Conservation (phyloP, 2,113 vertebrate species). For the Rattus rattus region DNA sequence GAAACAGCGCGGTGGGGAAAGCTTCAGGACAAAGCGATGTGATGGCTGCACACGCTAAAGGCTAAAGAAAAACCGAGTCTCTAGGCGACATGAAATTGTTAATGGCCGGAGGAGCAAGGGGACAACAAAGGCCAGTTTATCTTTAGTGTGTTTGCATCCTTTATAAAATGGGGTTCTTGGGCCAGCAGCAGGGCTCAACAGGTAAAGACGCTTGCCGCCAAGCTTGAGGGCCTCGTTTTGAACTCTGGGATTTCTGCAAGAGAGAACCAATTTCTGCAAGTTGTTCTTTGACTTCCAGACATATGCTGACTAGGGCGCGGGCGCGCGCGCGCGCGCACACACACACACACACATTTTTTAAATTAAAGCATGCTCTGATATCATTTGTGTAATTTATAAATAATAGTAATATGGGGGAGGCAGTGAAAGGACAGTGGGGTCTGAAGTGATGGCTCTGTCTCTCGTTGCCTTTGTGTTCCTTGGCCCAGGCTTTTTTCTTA, state of each 20-base stretch:
- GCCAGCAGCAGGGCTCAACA: neutral
- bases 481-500: neutral
- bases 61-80: neutral
- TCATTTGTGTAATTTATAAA: constrained; percentile 38
- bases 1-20: neutral
- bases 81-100: neutral
- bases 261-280: neutral
- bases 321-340: no score
- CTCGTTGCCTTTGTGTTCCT: constrained; percentile 18
- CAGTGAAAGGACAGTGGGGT: neutral
- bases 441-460: neutral
- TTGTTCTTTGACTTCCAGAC: neutral
- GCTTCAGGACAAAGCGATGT: neutral
- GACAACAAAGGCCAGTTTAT: neutral
- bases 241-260: neutral
- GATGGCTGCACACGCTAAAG: neutral
- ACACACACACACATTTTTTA: no score
- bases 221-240: neutral
- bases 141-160: neutral
- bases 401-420: neutral
- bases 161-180: neutral
- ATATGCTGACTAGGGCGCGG: fast-evolving
- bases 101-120: neutral
- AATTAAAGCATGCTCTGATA: neutral
- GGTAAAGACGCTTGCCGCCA: neutral